These are phyloP conservation scores for Paedocypris micromegethes DNA, from an alignment of 2,797 vertebrate genomes.

Conservation along the genomic window DNA sequence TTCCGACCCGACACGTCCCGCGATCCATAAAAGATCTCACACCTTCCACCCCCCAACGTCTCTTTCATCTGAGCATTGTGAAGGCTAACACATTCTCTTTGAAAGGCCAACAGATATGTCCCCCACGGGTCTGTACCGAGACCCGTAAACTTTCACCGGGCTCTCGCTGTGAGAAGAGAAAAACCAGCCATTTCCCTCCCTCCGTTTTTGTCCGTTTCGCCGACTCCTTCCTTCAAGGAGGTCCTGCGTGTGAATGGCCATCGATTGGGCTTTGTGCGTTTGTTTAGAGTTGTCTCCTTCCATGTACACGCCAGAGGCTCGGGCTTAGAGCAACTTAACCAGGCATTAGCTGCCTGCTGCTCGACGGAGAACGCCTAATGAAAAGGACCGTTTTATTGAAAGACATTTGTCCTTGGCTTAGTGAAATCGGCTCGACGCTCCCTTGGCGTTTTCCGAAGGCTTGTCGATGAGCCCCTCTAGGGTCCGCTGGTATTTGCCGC, in stretches of 20 bases:
- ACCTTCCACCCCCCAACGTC: slow-evolving; percentile 20
- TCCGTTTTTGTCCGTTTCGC: slow-evolving; percentile 32
- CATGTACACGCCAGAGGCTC: slow-evolving; percentile 46
- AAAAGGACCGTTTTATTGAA: slow-evolving; percentile 63
- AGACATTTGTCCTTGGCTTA: slow-evolving; percentile 64
- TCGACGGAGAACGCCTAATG: slow-evolving; percentile 53
- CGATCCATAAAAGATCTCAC: slow-evolving; percentile 32
- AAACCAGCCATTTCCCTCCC: slow-evolving; percentile 25
- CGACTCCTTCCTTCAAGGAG: slow-evolving; percentile 19
- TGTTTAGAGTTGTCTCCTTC: slow-evolving; percentile 21
- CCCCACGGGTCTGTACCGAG: slow-evolving; percentile 25
- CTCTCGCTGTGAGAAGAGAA: slow-evolving; percentile 37
- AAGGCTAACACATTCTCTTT: slow-evolving; percentile 39
- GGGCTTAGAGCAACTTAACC: slow-evolving; percentile 65
- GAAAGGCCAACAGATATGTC: slow-evolving; percentile 44
- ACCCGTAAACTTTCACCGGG: slow-evolving; percentile 6
- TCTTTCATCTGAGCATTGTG: slow-evolving; percentile 41
- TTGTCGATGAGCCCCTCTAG: slow-evolving; percentile 31
- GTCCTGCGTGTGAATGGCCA: slow-evolving; percentile 25
- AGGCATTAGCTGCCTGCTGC: slow-evolving; percentile 57
- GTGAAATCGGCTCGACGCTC: slow-evolving; percentile 39
- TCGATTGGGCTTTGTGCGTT: slow-evolving; percentile 41
- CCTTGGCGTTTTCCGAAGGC: background rate
- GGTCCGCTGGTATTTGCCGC: slow-evolving; percentile 32
- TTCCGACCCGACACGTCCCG: slow-evolving; percentile 18